Evolutionary conservation across 92 coral and sea anemone species (phyloP), one percentile per base, ranked within the genome.

Genomic region (Plumapathes pennacea): DNA sequence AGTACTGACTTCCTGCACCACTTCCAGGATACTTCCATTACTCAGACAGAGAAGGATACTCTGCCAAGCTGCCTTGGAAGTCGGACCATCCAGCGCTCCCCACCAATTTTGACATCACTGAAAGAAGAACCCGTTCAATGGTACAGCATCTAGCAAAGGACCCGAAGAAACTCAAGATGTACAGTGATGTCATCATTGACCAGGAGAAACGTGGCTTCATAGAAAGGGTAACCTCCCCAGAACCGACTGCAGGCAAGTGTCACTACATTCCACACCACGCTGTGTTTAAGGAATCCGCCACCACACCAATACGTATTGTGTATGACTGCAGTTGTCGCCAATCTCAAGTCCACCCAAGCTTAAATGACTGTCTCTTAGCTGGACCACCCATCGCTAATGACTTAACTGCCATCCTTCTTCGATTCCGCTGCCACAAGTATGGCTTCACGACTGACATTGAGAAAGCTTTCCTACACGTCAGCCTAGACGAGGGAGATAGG

Each of bases 241-340:
- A 57, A 0, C 40, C 64, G 15, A 18, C 69, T 1, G n/a, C n/a
- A n/a, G 59, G 51, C 54, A 42, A 33, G 1, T 57, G 49, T 0
- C 81, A 79, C 52, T 54, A 72, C 51, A 54, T 79, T 0, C 74
- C 75, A 32, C 74, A 72, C 60, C 75, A 72, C 50, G 46, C 77
- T 18, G 77, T 74, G 7, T 56, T 25, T 29, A 73, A 81, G 10
- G 49, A 56, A 4, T 80, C 87, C 8, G 33, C 77, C 5, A 73
- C 76, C 58, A 80, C 82, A 15, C 67, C 82, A 13, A 43, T 65
- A 45, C 21, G 72, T 37, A 64, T 74, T 20, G 72, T 81, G 22
- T 74, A 41, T 23, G 82, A 74, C 36, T 81, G 88, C 54, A 65
- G 88, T 50, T 63, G 71, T 39, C 54, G 42, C 44, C 69, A 56